phyloP scores from a whole-genome alignment of 2,888 invertebrate species.

The Leptinotarsa juncta region DNA sequence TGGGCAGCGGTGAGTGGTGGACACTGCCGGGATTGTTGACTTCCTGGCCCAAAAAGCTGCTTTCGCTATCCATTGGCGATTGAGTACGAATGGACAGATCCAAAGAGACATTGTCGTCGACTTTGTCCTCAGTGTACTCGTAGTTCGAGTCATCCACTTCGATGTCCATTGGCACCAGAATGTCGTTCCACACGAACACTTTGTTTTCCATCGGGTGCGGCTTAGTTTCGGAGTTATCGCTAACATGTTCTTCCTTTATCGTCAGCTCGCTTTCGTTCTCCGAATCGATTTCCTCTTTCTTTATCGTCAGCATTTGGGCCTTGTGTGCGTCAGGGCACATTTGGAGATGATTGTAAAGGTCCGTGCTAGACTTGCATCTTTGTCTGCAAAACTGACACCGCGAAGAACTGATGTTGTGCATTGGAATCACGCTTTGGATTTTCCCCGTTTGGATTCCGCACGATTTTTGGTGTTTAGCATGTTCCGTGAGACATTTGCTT shows the following conservation, averaged over 20 bases:
- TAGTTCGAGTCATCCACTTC: constrained; percentile 62
- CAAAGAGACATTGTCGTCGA: constrained; percentile 61
- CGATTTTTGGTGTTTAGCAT: constrained; percentile 80
- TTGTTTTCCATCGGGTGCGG: constrained; percentile 84
- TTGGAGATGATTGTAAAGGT: constrained; percentile 80
- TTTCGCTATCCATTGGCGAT: constrained; percentile 63
- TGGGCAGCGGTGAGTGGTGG: constrained; percentile 48
- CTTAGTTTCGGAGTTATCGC: constrained; percentile 59
- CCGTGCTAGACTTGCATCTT: constrained; percentile 86
- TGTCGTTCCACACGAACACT: constrained; percentile 85
- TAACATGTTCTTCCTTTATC: constrained; percentile 50
- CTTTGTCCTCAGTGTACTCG: constrained; percentile 61
- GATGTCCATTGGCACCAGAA: constrained; percentile 66
- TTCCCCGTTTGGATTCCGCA: constrained; percentile 66
- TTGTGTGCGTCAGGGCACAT: constrained; percentile 74
- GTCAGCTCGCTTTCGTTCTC: constrained; percentile 52
- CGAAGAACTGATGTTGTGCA: constrained; percentile 74
- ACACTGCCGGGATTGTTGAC: constrained; percentile 42
- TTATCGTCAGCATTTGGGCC: constrained; percentile 53
- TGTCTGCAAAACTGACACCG: constrained; percentile 89
- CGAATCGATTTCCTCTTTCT: constrained; percentile 55
- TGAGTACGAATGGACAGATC: constrained; percentile 63
- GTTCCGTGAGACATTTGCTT: constrained; percentile 85
- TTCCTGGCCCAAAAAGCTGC: constrained; percentile 57
- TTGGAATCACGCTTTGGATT: constrained; percentile 56